Percentiles rank a stretch among this genome's conserved stretches.
Evolutionary conservation across 2,797 vertebrate genomes (phyloP).

Genomic region (Cossypha dichroa): DNA sequence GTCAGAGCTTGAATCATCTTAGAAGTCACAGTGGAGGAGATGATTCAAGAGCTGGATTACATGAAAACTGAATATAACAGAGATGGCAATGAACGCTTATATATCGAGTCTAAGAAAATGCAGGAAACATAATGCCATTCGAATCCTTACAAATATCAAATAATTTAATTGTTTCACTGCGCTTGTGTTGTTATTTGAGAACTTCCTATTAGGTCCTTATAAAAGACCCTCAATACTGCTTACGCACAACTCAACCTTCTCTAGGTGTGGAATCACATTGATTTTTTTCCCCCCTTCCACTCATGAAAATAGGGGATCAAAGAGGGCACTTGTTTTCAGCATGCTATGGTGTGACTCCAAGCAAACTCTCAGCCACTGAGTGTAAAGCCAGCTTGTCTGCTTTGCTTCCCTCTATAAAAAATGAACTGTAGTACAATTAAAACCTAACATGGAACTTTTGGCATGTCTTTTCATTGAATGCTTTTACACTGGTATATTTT

Average conservation of each 20-base stretch:
- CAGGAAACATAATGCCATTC: background rate
- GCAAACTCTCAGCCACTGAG: background rate
- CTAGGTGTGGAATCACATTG: background rate
- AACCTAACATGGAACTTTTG: background rate
- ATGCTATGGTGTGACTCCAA: background rate
- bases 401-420: background rate
- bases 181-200: background rate
- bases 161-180: background rate
- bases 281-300: background rate
- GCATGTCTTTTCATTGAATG: background rate
- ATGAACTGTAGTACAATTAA: background rate
- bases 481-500: background rate
- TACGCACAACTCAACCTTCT: background rate
- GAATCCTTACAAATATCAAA: background rate
- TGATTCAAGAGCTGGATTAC: background rate
- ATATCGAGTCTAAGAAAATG: background rate
- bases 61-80: background rate
- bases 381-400: background rate
- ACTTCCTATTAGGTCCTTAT: background rate
- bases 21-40: background rate
- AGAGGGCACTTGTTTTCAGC: background rate
- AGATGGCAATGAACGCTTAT: background rate
- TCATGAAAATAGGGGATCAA: background rate
- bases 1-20: background rate
- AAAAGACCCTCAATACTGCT: background rate